phyloP scores from a whole-genome alignment of 2,888 invertebrate genomes.

The Branchipolynoe longqiensis region DNA sequence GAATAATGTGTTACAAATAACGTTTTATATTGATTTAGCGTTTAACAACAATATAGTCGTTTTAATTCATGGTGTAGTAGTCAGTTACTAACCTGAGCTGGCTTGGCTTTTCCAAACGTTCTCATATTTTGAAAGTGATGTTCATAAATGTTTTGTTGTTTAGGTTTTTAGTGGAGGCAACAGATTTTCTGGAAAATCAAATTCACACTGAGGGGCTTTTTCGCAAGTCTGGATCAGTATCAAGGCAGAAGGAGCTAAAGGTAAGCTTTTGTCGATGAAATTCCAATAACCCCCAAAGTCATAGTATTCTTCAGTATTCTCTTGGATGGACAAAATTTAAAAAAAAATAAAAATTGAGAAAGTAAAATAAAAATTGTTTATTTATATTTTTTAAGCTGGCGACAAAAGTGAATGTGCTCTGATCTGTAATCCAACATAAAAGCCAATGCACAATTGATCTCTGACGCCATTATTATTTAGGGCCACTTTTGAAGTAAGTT shows the following conservation, averaged over 20 bases:
- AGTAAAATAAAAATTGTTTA: no score
- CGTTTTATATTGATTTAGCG: not conserved
- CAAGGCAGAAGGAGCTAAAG: constrained; percentile 91
- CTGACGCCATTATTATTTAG: no score
- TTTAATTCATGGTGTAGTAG: not conserved
- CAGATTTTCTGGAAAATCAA: constrained; percentile 82
- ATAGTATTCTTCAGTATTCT: no score
- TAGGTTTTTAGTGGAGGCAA: constrained; percentile 76
- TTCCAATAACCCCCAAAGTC: no score
- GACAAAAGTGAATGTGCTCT: no score
- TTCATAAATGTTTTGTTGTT: constrained; percentile 18
- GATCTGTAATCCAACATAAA: no score
- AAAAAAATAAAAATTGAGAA: no score
- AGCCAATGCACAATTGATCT: no score
- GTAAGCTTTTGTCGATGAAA: no score
- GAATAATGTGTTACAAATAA: not conserved
- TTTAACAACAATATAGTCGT: not conserved
- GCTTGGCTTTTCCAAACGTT: not conserved
- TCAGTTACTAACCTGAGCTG: not conserved
- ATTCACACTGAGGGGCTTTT: constrained; percentile 92
- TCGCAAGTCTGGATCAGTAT: constrained; percentile 92
- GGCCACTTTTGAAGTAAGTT: no score
- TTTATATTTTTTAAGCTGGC: no score
- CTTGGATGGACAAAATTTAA: no score
- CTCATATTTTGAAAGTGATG: not conserved